Percentiles rank a stretch among this genome's conserved stretches.
Evolutionary conservation across 2,797 vertebrate genomes (phyloP).

Genomic region (Fringilla coelebs): DNA sequence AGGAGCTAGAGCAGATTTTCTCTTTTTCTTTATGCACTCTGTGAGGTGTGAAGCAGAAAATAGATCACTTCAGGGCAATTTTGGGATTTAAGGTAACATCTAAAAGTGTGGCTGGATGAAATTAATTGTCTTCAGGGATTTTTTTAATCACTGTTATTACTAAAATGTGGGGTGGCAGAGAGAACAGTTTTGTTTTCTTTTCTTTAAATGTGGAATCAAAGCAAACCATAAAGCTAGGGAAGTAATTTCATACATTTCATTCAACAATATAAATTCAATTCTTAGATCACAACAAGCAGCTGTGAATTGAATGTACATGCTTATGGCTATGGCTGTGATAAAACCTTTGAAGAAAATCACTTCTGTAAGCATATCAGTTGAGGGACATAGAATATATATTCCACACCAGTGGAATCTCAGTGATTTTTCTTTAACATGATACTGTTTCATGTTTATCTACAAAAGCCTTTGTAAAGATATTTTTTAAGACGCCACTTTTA

Average conservation of each 20-base stretch:
- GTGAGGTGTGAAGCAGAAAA: background rate
- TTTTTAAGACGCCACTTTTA: slow-evolving; percentile 20
- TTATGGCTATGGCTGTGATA: slow-evolving; percentile 45
- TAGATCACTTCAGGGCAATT: background rate
- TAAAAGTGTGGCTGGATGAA: background rate
- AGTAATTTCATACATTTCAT: slow-evolving; percentile 37
- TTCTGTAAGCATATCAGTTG: slow-evolving; percentile 20
- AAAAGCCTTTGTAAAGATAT: slow-evolving; percentile 32
- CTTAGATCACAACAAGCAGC: slow-evolving; percentile 49
- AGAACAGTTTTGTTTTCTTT: slow-evolving; percentile 12
- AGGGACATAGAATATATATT: slow-evolving; percentile 13
- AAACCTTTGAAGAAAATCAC: slow-evolving; percentile 57
- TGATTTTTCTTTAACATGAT: background rate
- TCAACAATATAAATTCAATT: slow-evolving; percentile 41
- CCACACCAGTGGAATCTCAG: background rate
- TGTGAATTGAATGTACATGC: slow-evolving; percentile 5
- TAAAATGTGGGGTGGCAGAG: background rate
- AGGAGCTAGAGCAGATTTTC: background rate
- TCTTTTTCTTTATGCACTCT: background rate
- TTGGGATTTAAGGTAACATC: background rate
- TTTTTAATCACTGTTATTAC: background rate
- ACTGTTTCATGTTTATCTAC: slow-evolving; percentile 34
- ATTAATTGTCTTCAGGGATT: background rate
- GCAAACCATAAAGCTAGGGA: background rate
- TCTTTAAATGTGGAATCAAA: slow-evolving; percentile 34